A percentile compares a stretch with the other conserved stretches of the same genome.
Conservation (phyloP, 2,797 vertebrate genomes). For the Taenioides sp. region DNA sequence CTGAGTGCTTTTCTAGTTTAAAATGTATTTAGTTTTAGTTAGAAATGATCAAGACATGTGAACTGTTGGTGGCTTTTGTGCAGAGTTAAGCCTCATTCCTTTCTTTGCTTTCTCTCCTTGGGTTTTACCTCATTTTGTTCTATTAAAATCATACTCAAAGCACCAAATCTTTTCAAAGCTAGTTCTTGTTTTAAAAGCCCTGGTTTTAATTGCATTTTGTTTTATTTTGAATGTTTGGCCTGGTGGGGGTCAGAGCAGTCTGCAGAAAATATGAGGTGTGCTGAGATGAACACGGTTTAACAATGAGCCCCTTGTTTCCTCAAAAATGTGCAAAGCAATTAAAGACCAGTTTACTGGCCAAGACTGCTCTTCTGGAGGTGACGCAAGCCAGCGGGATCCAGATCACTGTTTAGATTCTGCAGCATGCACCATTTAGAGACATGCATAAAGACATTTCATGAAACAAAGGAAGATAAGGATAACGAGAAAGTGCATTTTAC, state of each 20-base stretch:
- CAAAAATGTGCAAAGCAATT: conserved; percentile 74
- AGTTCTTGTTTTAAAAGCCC: conserved; percentile 32
- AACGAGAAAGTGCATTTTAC: not conserved
- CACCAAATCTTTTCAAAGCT: not conserved
- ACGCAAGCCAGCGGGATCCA: conserved; percentile 62
- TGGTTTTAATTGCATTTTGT: conserved; percentile 63
- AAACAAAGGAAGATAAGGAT: not conserved
- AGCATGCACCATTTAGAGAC: not conserved
- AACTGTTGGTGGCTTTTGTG: not conserved
- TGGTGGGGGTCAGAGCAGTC: conserved; percentile 54
- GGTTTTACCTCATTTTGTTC: not conserved
- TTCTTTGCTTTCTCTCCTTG: not conserved
- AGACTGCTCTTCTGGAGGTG: conserved; percentile 52
- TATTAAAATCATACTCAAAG: not conserved
- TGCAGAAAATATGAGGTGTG: conserved; percentile 72
- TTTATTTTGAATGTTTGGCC: conserved; percentile 65
- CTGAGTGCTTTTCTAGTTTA: too few species aligned
- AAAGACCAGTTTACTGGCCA: conserved; percentile 73
- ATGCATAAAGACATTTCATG: conserved; percentile 1
- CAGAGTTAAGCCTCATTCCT: not conserved
- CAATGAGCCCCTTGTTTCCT: conserved; percentile 77
- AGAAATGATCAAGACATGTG: not conserved
- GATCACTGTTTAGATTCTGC: conserved; percentile 1
- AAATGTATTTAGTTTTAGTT: too few species aligned
- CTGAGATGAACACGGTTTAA: conserved; percentile 69